phyloP scores from a whole-genome alignment of 2,797 vertebrate species.

The Myotis findleyi region DNA sequence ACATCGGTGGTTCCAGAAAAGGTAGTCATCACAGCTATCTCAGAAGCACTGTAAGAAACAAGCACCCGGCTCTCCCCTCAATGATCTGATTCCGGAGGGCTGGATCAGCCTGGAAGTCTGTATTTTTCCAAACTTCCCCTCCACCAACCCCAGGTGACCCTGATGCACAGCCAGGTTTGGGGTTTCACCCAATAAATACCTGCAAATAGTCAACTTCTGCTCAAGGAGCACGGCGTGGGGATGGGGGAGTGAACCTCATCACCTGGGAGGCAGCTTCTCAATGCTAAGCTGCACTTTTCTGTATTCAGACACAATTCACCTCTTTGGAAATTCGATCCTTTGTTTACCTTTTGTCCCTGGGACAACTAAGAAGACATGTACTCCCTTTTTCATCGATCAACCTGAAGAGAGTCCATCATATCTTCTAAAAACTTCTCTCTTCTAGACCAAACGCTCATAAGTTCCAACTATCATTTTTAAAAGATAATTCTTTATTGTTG shows the following conservation, averaged over 20 bases:
- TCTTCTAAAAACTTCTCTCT: background rate
- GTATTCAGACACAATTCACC: background rate
- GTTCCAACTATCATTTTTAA: background rate
- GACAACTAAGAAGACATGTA: accelerated
- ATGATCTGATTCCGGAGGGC: background rate
- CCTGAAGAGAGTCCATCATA: too few relatives aligned
- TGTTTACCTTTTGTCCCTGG: background rate
- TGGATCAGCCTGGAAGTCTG: background rate
- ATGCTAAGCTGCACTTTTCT: background rate
- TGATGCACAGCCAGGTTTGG: background rate
- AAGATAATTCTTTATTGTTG: too few relatives aligned
- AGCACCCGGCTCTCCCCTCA: background rate
- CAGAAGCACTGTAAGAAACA: background rate
- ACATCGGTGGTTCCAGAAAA: background rate
- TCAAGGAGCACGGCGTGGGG: background rate
- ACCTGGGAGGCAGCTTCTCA: background rate
- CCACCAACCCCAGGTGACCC: background rate
- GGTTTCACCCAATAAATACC: background rate
- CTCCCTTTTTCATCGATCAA: background rate
- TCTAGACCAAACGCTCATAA: background rate
- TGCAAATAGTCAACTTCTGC: background rate
- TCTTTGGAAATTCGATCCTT: background rate
- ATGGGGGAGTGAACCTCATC: too few relatives aligned
- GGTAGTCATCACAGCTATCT: background rate
- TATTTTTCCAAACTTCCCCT: background rate